A percentile compares a stretch with the other conserved stretches of the same genome.
Conservation (phyloP, 2,797 vertebrate species). For the Mareca penelope region DNA sequence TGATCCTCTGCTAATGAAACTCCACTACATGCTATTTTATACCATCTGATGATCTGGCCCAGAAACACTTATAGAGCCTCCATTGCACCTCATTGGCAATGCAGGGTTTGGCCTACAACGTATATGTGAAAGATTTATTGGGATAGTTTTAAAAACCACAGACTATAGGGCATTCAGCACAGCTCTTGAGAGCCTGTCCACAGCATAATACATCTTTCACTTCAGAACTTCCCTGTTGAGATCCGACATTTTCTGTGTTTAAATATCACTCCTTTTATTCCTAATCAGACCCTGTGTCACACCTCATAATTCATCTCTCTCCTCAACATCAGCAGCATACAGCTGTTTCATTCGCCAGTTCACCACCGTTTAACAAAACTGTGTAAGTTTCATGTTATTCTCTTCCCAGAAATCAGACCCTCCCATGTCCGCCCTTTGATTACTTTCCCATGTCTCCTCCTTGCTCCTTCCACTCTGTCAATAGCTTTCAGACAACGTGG, state of each 20-base stretch:
- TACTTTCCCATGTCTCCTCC: not conserved
- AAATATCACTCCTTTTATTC: not conserved
- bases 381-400: not conserved
- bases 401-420: conserved; percentile 25
- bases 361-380: not conserved
- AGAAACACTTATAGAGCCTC: not conserved
- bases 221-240: not conserved
- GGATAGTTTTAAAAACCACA: not conserved
- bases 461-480: not conserved
- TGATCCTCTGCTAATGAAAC: not conserved
- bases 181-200: not conserved
- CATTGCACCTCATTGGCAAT: not conserved
- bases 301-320: not conserved
- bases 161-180: not conserved
- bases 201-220: not conserved
- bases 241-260: not conserved
- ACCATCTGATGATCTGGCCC: not conserved
- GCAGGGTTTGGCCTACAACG: not conserved
- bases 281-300: not conserved
- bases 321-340: not conserved
- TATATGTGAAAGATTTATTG: not conserved
- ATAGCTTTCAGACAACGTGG: conserved; percentile 33
- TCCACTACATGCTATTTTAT: not conserved
- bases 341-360: conserved; percentile 8
- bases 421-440: fast-evolving